Conservation (phyloP, 1,140 invertebrate genomes). For the Delia radicum region DNA sequence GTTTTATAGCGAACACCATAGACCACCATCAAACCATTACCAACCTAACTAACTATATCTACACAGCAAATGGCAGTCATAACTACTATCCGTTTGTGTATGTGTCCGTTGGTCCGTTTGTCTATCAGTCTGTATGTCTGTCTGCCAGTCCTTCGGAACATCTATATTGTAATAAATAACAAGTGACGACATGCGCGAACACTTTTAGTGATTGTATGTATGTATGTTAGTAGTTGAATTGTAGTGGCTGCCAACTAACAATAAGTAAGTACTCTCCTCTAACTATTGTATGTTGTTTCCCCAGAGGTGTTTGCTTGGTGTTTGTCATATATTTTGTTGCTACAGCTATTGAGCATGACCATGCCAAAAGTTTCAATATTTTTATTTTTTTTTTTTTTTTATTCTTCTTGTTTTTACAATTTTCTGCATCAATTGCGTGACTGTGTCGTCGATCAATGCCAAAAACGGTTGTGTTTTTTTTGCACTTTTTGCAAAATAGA, state of each 20-base stretch:
- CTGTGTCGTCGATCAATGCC: not conserved
- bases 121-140: too few relatives aligned
- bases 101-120: too few relatives aligned
- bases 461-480: not conserved
- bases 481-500: not conserved
- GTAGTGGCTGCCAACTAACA: not conserved
- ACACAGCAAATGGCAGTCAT: too few relatives aligned
- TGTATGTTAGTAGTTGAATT: not conserved
- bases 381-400: not conserved
- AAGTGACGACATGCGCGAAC: not conserved
- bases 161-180: not conserved
- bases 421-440: not conserved
- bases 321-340: not conserved
- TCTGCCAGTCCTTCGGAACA: too few relatives aligned
- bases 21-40: too few relatives aligned
- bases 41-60: not conserved
- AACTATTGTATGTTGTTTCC: not conserved
- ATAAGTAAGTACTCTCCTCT: not conserved
- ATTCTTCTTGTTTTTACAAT: not conserved
- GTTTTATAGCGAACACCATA: too few relatives aligned
- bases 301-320: not conserved
- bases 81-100: too few relatives aligned
- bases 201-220: not conserved
- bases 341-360: not conserved
- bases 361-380: not conserved